Evolutionary conservation across 2,113 vertebrate species (phyloP), one percentile per base, ranked within the genome.

Genomic region (Platichthys stellatus): DNA sequence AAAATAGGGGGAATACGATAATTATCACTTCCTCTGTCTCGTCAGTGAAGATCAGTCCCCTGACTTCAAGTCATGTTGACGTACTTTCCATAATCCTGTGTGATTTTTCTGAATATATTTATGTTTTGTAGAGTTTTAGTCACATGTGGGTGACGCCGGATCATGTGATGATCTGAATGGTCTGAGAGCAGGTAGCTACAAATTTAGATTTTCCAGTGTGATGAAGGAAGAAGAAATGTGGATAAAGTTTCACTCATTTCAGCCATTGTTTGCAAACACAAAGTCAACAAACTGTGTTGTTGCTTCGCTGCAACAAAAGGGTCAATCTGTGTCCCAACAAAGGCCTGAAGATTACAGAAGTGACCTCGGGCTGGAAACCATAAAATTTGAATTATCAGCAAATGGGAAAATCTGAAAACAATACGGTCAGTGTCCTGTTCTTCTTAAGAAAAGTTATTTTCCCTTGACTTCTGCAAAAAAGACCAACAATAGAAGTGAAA

Each of bases 261-360:
- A 13, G 60, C 0, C 14, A 51, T 15, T 56, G 53, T 51, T 10
- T 56, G 8, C 18, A 65, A 54, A 54, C 59, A 28, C 5, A 63
- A 24, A 47, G 51, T 9, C 21, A 20, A 57, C 3, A 10, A 53
- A 28, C 18, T 47, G 17, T 56, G 7, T 18, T 0, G 8, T 2
- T 28, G 3, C 24, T 47, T 5, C n/a, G 43, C 11, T 15, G 2
- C 12, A 24, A 49, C 31, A 7, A 31, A 31, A 31, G 6, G 31
- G 31, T 31, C 31, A 31, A 31, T 7, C 31, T 31, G 31, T 31
- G 31, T 31, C 5, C 7, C 6, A 31, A 31, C 31, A 31, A 5
- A 6, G 28, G 28, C 28, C 15, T 24, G 0, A 23, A 63, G 28
- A 67, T 86, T 63, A 74, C 65, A 74, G 80, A 83, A 83, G 73